A percentile compares a stretch with the other conserved stretches of the same genome.
These are phyloP conservation scores for Varanus salvator DNA, from an alignment of 2,113 vertebrate species.

Conservation along the genomic window DNA sequence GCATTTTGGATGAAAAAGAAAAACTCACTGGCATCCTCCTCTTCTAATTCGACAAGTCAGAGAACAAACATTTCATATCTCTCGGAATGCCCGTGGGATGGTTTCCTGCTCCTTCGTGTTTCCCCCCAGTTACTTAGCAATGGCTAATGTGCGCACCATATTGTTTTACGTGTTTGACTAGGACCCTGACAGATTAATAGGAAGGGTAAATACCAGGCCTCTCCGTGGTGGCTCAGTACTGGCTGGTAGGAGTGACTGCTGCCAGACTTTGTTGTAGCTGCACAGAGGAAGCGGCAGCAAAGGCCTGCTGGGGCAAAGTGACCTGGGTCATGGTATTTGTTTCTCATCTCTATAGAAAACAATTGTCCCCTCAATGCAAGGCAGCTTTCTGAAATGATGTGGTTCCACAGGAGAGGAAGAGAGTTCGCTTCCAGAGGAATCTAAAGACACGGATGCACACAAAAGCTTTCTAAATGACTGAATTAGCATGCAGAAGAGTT, in stretches of 20 bases:
- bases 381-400: slow-evolving; percentile 80
- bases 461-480: background rate
- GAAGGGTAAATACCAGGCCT: slow-evolving; percentile 88
- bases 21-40: slow-evolving; percentile 18
- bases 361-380: slow-evolving; percentile 86
- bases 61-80: slow-evolving; percentile 72
- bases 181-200: slow-evolving; percentile 95
- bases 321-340: slow-evolving; percentile 90
- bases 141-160: slow-evolving; percentile 86
- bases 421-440: slow-evolving; percentile 68
- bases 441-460: slow-evolving; percentile 56
- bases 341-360: slow-evolving; percentile 84
- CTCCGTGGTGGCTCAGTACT: slow-evolving; percentile 78
- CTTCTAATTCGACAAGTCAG: slow-evolving; percentile 49
- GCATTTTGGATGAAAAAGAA: background rate
- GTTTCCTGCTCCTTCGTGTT: slow-evolving; percentile 78
- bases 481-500: background rate
- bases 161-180: slow-evolving; percentile 90
- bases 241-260: slow-evolving; percentile 80
- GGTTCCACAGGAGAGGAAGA: slow-evolving; percentile 72
- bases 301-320: slow-evolving; percentile 84
- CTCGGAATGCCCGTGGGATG: slow-evolving; percentile 71
- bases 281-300: slow-evolving; percentile 82
- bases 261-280: slow-evolving; percentile 81
- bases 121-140: slow-evolving; percentile 85